Conservation (phyloP, 2,797 vertebrate species). For the Xiphophorus birchmanni region DNA sequence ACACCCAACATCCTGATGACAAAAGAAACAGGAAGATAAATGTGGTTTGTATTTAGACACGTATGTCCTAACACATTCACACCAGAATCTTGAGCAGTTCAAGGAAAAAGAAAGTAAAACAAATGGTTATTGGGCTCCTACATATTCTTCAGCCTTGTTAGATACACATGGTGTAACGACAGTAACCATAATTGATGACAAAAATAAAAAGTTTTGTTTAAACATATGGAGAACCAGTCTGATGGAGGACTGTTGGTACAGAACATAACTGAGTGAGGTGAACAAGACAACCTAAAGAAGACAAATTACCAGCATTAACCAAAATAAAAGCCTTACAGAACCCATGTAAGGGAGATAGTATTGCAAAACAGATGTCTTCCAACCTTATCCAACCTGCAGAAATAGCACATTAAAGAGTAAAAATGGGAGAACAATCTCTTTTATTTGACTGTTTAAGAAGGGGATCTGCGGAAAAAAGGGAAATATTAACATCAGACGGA, state of each 20-base stretch:
- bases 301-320: constrained; percentile 48
- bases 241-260: constrained; percentile 30
- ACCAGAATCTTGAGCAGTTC: constrained; percentile 1
- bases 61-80: neutral
- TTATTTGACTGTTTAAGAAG: neutral
- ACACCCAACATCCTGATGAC: neutral
- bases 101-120: constrained; percentile 18
- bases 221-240: constrained; percentile 45
- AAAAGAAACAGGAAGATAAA: constrained; percentile 15
- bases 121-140: constrained; percentile 5
- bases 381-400: constrained; percentile 7
- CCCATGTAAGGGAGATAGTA: constrained; percentile 34
- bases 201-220: constrained; percentile 46
- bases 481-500: neutral
- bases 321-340: constrained; percentile 45
- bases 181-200: constrained; percentile 40
- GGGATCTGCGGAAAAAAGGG: neutral
- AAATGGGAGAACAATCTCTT: neutral
- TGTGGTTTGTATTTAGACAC: constrained; percentile 11
- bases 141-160: constrained; percentile 14
- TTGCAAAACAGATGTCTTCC: constrained; percentile 33
- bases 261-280: constrained; percentile 33
- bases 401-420: neutral
- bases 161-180: constrained; percentile 17
- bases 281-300: constrained; percentile 59